Evolutionary conservation across 2,113 vertebrate genomes (phyloP).

Genomic region (Hucho hucho): DNA sequence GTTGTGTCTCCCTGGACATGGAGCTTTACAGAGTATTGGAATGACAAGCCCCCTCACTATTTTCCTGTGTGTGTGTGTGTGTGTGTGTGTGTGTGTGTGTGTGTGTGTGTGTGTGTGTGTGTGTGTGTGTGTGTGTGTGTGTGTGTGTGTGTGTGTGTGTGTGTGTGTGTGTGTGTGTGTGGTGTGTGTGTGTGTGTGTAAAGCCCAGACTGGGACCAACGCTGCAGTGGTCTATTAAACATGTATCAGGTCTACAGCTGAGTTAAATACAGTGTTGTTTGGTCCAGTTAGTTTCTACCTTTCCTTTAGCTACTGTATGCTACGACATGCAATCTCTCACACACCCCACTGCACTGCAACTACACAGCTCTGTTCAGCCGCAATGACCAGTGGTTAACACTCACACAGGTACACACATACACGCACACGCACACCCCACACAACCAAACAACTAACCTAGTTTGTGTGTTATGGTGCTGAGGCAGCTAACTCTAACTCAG

Average conservation of each 20-base stretch:
- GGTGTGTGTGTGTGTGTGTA: not conserved
- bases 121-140: too few relatives aligned
- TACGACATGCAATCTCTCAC: constrained; percentile 37
- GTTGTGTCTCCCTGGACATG: too few relatives aligned
- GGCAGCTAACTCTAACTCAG: too few relatives aligned
- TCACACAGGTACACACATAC: not conserved
- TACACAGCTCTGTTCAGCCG: too few relatives aligned
- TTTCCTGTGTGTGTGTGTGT: constrained; percentile 39
- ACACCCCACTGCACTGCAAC: constrained; percentile 38
- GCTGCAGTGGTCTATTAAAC: constrained; percentile 45
- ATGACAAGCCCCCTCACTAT: too few relatives aligned
- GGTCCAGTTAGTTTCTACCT: not conserved
- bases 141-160: too few relatives aligned
- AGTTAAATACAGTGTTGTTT: constrained; percentile 10
- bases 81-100: too few relatives aligned
- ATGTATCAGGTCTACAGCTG: constrained; percentile 44
- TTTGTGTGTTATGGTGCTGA: too few relatives aligned
- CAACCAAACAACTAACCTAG: not conserved
- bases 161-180: not conserved
- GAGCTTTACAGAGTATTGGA: too few relatives aligned
- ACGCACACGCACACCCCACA: not conserved
- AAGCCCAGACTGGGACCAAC: constrained; percentile 19
- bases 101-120: too few relatives aligned
- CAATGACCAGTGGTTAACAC: too few relatives aligned
- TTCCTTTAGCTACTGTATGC: not conserved